Percentiles rank a stretch among this genome's conserved stretches.
Evolutionary conservation across 2,113 vertebrate genomes (phyloP).

Genomic region (Alosa alosa): DNA sequence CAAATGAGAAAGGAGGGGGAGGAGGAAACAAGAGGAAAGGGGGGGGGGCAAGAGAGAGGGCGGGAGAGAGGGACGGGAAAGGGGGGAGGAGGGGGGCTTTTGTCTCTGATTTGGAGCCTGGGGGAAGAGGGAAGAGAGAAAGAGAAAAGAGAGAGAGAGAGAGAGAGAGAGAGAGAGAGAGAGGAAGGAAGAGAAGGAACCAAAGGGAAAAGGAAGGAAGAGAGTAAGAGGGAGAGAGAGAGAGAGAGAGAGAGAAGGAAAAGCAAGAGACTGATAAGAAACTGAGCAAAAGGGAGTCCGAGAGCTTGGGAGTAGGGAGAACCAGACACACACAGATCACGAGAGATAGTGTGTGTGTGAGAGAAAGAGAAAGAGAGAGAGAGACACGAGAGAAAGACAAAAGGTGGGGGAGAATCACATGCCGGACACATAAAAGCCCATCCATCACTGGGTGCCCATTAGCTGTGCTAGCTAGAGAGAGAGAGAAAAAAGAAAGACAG

Average conservation of each 20-base stretch:
- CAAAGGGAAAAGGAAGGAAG: not conserved
- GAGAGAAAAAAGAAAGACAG: slow-evolving; percentile 5
- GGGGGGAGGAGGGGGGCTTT: not conserved
- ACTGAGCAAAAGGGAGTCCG: not conserved
- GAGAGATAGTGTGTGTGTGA: not conserved
- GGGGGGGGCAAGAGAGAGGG: not conserved
- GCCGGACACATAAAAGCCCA: not conserved
- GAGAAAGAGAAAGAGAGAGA: not conserved
- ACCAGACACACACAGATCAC: not conserved
- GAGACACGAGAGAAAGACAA: not conserved
- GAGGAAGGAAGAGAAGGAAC: slow-evolving; percentile 13
- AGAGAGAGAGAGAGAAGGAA: not conserved
- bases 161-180: slow-evolving; percentile 13
- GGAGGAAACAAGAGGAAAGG: not conserved
- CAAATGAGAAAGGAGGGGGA: slow-evolving; percentile 16
- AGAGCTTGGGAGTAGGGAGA: not conserved
- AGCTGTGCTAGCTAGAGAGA: not conserved
- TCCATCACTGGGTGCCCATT: slow-evolving; percentile 10
- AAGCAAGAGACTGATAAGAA: not conserved
- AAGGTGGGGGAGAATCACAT: slow-evolving; percentile 14
- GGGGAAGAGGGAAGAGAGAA: slow-evolving; percentile 19
- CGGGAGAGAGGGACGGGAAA: not conserved
- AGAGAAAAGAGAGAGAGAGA: slow-evolving; percentile 4
- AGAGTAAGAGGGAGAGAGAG: not conserved
- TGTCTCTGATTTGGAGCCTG: slow-evolving; percentile 34